Conservation (phyloP, 1,140 invertebrate genomes). For the Watersipora subatra region DNA sequence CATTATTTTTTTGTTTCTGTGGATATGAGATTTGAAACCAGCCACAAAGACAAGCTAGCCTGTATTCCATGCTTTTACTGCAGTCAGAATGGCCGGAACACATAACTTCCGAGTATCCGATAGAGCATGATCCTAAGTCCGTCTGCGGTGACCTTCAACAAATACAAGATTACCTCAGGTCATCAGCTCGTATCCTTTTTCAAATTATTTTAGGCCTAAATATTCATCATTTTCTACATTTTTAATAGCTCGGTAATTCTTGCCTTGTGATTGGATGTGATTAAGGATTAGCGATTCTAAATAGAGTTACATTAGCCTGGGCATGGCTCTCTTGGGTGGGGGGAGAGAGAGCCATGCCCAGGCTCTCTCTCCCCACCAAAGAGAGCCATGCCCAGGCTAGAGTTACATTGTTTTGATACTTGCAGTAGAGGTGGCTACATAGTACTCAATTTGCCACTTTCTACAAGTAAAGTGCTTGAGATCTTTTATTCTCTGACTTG, state of each 20-base stretch:
- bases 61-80: too few species aligned
- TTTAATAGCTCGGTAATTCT: not conserved
- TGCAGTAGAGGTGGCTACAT: too few species aligned
- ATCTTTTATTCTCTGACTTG: too few species aligned
- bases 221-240: not conserved
- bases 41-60: too few species aligned
- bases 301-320: not conserved
- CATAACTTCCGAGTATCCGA: conserved; percentile 1
- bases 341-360: not conserved
- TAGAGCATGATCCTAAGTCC: not conserved
- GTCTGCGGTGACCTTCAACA: not conserved
- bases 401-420: too few species aligned
- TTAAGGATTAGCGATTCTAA: not conserved
- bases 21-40: too few species aligned
- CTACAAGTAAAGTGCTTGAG: too few species aligned
- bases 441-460: too few species aligned
- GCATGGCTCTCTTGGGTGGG: not conserved
- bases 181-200: conserved; percentile 1
- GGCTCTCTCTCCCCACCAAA: not conserved
- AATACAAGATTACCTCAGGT: not conserved
- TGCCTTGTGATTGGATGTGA: not conserved
- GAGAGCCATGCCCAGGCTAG: too few species aligned
- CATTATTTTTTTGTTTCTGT: too few species aligned
- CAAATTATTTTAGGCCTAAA: not conserved
- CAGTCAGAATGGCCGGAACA: not conserved